Conservation (phyloP, 2,888 invertebrate species). For the Keiferia lycopersicella region DNA sequence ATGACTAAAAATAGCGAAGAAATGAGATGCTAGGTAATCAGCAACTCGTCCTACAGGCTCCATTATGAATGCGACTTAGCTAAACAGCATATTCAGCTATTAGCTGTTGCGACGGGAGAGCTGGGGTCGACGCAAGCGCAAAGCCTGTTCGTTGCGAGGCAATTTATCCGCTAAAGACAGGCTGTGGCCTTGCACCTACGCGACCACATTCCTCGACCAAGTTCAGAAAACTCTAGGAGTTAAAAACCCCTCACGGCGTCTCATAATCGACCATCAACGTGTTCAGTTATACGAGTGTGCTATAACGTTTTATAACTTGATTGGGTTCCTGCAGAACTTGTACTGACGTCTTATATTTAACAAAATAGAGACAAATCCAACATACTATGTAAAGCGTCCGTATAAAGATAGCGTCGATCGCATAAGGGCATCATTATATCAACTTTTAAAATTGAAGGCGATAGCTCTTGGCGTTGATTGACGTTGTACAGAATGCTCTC, state of each 20-base stretch:
- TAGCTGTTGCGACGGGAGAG: constrained; percentile 48
- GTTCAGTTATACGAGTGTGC: constrained; percentile 24
- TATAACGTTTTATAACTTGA: constrained; percentile 26
- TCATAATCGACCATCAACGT: constrained; percentile 24
- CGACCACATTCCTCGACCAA: constrained; percentile 67
- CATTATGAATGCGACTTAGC: constrained; percentile 58
- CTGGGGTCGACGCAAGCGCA: constrained; percentile 31
- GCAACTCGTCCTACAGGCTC: constrained; percentile 47
- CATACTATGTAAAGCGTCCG: constrained; percentile 1
- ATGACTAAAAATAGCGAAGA: constrained; percentile 9
- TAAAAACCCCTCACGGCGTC: constrained; percentile 49
- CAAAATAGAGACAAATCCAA: constrained; percentile 12
- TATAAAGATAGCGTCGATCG: background rate
- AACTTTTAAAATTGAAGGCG: constrained; percentile 2
- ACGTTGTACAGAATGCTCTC: constrained; percentile 5
- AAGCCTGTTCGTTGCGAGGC: constrained; percentile 67
- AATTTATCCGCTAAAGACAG: constrained; percentile 75
- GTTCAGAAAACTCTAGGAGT: constrained; percentile 65
- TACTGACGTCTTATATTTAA: constrained; percentile 11
- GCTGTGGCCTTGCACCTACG: constrained; percentile 61
- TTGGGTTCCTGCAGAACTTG: constrained; percentile 18
- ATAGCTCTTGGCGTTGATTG: constrained; percentile 12
- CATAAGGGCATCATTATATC: constrained; percentile 11
- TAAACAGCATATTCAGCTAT: constrained; percentile 68
- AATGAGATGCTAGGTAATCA: constrained; percentile 32